These are phyloP conservation scores for Malurus cyaneus DNA, from an alignment of 2,113 vertebrate genomes.

Conservation along the genomic window DNA sequence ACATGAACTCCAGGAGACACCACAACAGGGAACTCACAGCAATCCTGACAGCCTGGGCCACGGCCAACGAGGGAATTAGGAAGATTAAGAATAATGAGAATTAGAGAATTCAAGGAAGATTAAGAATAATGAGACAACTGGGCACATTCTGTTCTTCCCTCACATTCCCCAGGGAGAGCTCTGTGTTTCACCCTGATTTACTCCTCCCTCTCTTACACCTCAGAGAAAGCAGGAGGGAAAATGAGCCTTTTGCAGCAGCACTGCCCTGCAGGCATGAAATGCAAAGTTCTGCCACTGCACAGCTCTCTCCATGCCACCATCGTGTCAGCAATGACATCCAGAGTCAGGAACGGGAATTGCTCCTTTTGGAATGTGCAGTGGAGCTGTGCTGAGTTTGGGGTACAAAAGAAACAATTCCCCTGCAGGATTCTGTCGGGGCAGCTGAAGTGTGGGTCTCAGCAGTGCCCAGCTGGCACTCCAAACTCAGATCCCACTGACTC, in stretches of 20 bases:
- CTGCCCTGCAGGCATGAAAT: background rate
- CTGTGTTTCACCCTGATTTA: background rate
- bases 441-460: background rate
- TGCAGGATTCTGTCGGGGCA: accelerated
- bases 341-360: background rate
- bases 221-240: background rate
- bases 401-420: accelerated
- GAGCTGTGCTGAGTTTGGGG: background rate
- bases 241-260: background rate
- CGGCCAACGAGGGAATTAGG: background rate
- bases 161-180: too few relatives aligned
- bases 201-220: background rate
- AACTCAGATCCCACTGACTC: background rate
- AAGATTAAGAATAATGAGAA: background rate
- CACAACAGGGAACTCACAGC: background rate
- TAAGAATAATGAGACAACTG: background rate
- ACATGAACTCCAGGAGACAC: background rate
- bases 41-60: background rate
- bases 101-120: background rate
- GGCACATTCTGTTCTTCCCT: background rate
- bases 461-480: background rate
- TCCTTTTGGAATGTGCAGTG: accelerated
- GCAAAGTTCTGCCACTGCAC: background rate
- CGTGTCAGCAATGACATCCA: background rate
- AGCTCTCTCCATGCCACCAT: background rate